Conservation (phyloP, 2,797 vertebrate genomes). For the Coregonus suidteri region DNA sequence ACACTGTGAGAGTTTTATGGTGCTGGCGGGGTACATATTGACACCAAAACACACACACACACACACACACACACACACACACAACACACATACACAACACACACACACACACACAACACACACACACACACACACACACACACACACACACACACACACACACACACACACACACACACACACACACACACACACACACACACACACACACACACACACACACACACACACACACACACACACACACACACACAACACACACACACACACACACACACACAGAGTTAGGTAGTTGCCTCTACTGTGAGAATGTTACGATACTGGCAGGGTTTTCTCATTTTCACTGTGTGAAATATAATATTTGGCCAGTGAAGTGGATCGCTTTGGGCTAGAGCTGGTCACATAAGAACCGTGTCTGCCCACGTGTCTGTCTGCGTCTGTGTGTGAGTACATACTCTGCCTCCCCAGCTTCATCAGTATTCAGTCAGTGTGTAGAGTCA, state of each 20-base stretch:
- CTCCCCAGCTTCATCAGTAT: constrained; percentile 59
- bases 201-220: background rate
- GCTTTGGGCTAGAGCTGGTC: constrained; percentile 34
- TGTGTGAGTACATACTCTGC: constrained; percentile 19
- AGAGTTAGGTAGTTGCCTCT: background rate
- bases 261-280: too few species aligned
- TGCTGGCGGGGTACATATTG: constrained; percentile 1
- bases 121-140: background rate
- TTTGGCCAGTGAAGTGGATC: constrained; percentile 35
- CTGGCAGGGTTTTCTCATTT: constrained; percentile 29
- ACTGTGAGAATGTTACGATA: background rate
- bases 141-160: too few species aligned
- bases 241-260: background rate
- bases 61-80: too few species aligned
- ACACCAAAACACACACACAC: too few species aligned
- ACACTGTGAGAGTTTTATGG: background rate
- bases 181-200: background rate
- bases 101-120: background rate
- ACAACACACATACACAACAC: too few species aligned
- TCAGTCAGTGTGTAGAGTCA: constrained; percentile 47
- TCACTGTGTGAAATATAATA: constrained; percentile 23
- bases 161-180: too few species aligned
- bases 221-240: too few species aligned
- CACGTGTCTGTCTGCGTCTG: background rate
- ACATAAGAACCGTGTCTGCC: constrained; percentile 21